Conservation (phyloP, 2,797 vertebrate species). For the Oryzias sinensis region DNA sequence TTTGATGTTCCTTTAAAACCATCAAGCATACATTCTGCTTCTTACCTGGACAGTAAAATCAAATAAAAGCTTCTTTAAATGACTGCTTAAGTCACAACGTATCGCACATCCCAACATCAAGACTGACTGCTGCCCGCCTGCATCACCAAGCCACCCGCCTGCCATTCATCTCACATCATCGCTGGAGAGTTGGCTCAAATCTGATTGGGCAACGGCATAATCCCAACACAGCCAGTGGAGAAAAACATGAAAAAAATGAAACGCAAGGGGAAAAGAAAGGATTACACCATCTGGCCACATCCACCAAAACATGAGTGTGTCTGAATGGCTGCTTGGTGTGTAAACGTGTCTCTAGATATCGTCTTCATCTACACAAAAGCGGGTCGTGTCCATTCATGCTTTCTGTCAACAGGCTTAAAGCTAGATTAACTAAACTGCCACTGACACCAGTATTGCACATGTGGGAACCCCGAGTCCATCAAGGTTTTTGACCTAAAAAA, state of each 20-base stretch:
- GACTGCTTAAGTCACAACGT: background rate
- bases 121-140: slow-evolving; percentile 31
- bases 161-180: slow-evolving; percentile 64
- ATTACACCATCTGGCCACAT: slow-evolving; percentile 74
- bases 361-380: slow-evolving; percentile 46
- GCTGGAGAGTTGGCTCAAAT: slow-evolving; percentile 51
- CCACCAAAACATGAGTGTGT: slow-evolving; percentile 20
- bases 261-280: slow-evolving; percentile 51
- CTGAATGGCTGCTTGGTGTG: slow-evolving; percentile 19
- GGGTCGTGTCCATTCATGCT: slow-evolving; percentile 44
- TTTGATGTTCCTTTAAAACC: background rate
- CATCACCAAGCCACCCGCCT: slow-evolving; percentile 27
- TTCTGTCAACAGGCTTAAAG: slow-evolving; percentile 31
- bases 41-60: slow-evolving; percentile 50
- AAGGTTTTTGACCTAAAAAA: background rate
- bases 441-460: background rate
- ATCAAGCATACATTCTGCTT: background rate
- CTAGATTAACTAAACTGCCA: slow-evolving; percentile 13
- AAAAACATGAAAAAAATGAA: slow-evolving; percentile 52
- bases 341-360: slow-evolving; percentile 17
- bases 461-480: background rate
- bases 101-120: slow-evolving; percentile 9
- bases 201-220: slow-evolving; percentile 68
- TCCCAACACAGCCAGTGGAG: slow-evolving; percentile 53
- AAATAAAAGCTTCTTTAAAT: slow-evolving; percentile 7